These are phyloP conservation scores for Pherbina coryleti DNA, from an alignment of 2,888 invertebrate genomes.

Conservation along the genomic window DNA sequence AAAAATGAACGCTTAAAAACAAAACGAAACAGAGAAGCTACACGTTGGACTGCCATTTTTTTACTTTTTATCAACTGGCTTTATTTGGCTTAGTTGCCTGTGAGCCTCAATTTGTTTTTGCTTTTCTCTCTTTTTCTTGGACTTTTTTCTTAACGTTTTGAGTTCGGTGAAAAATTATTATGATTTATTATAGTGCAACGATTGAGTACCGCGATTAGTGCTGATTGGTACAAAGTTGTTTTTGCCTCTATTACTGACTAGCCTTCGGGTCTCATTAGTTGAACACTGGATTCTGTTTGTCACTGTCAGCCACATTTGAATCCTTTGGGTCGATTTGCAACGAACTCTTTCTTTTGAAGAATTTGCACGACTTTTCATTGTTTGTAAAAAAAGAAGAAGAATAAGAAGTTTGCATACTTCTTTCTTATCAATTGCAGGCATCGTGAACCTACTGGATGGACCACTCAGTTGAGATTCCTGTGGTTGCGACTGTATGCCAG, in stretches of 20 bases:
- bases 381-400: not conserved
- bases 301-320: conserved; percentile 30
- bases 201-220: not conserved
- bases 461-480: conserved; percentile 18
- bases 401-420: conserved; percentile 1
- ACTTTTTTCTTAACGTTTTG: conserved; percentile 5
- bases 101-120: conserved; percentile 18
- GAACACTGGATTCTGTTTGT: conserved; percentile 37
- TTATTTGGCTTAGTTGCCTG: conserved; percentile 28
- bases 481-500: not conserved
- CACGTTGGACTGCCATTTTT: not conserved
- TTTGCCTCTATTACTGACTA: conserved; percentile 12
- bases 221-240: not conserved
- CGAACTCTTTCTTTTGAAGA: not conserved
- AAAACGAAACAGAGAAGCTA: not conserved
- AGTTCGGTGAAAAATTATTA: conserved; percentile 28
- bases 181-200: conserved; percentile 21
- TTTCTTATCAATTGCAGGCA: conserved; percentile 30
- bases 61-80: not conserved
- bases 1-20: not conserved
- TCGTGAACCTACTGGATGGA: conserved; percentile 5
- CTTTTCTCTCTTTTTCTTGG: not conserved
- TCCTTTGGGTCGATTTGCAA: conserved; percentile 3
- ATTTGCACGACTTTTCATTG: conserved; percentile 43
- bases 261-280: conserved; percentile 40